Evolutionary conservation across 2,797 vertebrate genomes (phyloP), one percentile per base, ranked within the genome.

Genomic region (Rhinophrynus dorsalis): DNA sequence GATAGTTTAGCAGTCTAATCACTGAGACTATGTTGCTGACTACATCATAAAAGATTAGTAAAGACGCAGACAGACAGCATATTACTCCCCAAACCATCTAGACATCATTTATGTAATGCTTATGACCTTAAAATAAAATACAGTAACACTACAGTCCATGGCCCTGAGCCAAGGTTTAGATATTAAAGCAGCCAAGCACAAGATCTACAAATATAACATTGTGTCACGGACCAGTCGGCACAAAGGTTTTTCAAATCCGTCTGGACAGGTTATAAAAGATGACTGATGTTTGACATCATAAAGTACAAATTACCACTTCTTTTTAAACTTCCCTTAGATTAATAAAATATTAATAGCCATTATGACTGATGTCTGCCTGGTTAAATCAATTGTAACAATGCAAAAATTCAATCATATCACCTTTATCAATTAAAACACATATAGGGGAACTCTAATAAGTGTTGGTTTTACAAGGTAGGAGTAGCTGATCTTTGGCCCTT

Each of bases 61-160:
- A 5, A 50, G 47, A 33, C n/a, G n/a, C 48, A 77, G 33, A 68
- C 73, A 76, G 76, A 66, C 57, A 37, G 63, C 68, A n/a, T 30
- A 63, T 5, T 1, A 5, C 59, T 13, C 30, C 67, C 76, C 32
- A 15, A 50, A 42, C 42, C 20, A 15, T 58, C 69, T n/a, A n/a
- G n/a, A n/a, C n/a, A n/a, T 21, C 6, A 5, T 63, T 68, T 71
- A 2, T 57, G 17, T 64, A 60, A 69, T 64, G 35, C 51, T 42
- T 59, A 8, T 26, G 51, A 75, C 68, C 65, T 69, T 57, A 17
- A 61, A 76, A 40, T 74, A 45, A 68, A 56, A 70, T 59, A 45
- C 50, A 54, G 6, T 52, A 60, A 73, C 42, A 44, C 47, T 48
- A 1, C 44, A 54, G 47, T 54, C 44, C 30, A 67, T 78, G 76